Evolutionary conservation across 1,140 invertebrate genomes (phyloP).

Genomic region (Cyrtorhinus lividipennis): DNA sequence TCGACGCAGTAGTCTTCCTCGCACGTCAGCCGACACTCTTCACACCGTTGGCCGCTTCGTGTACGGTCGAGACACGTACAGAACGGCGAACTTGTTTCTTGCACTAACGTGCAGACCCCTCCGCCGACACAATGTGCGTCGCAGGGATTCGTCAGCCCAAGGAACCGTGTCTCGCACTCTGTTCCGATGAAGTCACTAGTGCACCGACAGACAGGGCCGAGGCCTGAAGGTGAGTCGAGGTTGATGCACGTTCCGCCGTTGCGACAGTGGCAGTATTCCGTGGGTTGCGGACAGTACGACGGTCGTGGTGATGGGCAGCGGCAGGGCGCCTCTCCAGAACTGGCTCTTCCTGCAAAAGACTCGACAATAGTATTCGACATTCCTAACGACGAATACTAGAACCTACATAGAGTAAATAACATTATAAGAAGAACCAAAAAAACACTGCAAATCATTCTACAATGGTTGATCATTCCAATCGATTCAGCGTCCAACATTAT

Average conservation of each 20-base stretch:
- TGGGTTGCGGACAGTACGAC: conserved; percentile 19
- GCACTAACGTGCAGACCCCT: conserved; percentile 24
- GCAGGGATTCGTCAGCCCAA: background rate
- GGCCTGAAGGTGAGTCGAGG: conserved; percentile 22
- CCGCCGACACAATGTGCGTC: background rate
- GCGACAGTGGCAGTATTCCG: conserved; percentile 28
- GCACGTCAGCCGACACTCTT: conserved; percentile 29
- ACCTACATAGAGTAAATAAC: no score
- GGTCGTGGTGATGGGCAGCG: conserved; percentile 20
- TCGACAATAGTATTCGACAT: no score
- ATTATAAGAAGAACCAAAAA: no score
- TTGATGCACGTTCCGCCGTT: conserved; percentile 34
- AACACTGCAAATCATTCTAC: no score
- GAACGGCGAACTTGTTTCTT: background rate
- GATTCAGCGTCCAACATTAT: no score
- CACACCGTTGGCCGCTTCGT: conserved; percentile 41
- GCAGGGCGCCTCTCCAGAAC: no score
- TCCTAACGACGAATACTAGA: no score
- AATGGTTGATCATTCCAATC: no score
- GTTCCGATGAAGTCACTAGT: conserved; percentile 36
- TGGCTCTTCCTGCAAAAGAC: no score
- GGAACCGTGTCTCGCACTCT: conserved; percentile 30
- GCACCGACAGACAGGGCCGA: conserved; percentile 33
- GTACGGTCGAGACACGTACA: conserved; percentile 28
- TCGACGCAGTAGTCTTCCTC: conserved; percentile 43